Percentiles rank a stretch among this genome's conserved stretches.
phyloP scores from a whole-genome alignment of 2,888 invertebrate species.

The Sphecodes monilicornis region DNA sequence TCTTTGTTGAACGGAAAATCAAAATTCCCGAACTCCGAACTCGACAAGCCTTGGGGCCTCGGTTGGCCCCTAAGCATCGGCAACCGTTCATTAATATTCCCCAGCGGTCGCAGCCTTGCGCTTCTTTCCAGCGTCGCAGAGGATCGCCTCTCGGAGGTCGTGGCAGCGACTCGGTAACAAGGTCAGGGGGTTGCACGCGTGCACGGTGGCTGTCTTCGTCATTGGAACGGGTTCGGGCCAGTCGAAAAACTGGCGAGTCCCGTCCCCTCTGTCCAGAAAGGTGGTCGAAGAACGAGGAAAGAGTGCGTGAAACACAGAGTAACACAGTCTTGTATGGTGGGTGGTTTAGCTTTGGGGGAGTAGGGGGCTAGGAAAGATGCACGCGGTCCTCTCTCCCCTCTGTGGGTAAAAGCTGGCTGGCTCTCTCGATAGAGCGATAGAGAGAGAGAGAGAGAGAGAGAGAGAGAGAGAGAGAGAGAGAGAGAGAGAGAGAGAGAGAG shows the following conservation, averaged over 20 bases:
- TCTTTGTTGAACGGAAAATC: background rate
- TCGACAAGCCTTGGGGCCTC: background rate
- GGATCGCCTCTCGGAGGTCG: background rate
- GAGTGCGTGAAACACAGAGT: constrained; percentile 15
- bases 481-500: too few species aligned
- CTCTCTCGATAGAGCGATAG: too few species aligned
- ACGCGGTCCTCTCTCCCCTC: background rate
- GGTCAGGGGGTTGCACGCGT: background rate
- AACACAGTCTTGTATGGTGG: constrained; percentile 8
- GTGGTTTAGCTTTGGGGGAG: constrained; percentile 2
- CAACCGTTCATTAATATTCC: background rate
- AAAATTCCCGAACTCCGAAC: background rate
- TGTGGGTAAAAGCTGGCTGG: background rate
- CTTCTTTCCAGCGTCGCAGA: constrained; percentile 2
- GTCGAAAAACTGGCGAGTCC: constrained; percentile 25
- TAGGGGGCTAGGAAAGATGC: constrained; percentile 33
- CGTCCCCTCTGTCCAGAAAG: background rate
- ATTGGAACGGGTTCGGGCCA: background rate
- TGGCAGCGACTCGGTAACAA: background rate
- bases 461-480: too few species aligned
- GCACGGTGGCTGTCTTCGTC: background rate
- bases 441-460: too few species aligned
- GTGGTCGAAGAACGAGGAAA: background rate
- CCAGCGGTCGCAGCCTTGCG: background rate
- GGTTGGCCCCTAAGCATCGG: background rate